Base-by-base conservation (phyloP, 2,113 vertebrate genomes). In the Strigops habroptila region DNA sequence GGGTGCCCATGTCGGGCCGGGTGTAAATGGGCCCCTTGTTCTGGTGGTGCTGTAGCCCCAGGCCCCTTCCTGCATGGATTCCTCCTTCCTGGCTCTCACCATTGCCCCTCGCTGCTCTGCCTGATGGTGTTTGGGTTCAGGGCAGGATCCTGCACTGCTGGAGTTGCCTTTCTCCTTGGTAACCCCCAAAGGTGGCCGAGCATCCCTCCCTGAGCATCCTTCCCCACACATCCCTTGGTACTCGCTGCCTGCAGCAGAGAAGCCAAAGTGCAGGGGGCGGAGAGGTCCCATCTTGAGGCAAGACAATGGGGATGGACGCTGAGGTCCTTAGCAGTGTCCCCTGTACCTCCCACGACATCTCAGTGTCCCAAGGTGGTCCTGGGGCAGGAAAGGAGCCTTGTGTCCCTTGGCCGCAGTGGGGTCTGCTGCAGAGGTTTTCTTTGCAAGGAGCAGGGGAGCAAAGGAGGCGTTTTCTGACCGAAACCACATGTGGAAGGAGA, bases 331-430 rank as follows among this genome's bases (percentile, higher is more conserved):
- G 71, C 37, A 13, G 28, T 14, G 65, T 17, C 23, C 46, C 10
- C 25, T 70, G 55, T 78, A 21, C 30, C 19, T 30, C 23, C 7
- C 7, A 15, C 41, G 33, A 39, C 60, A 22, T 15, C 28, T 60
- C 1, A 0, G 4, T n/a, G 43, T 69, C 49, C 83, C 1, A 0
- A 2, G 21, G 60, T 37, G 55, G 51, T 39, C 5, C 1, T 1
- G 6, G 48, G 35, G 48, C 48, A 25, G 78, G 59, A 24, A 0
- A 3, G 82, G 55, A 78, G 17, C 77, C 46, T 0, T 0, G 6
- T 14, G 69, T 65, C 30, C 55, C 57, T 65, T 57, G 25, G 27
- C n/a, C 43, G 28, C 1, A 3, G 17, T 3, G 15, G 28, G 25
- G 28, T 74, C 39, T 35, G n/a, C 68, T 0, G 3, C 23, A 30